Conservation (phyloP, 2,113 vertebrate species). For the Colistium nudipinnis region DNA sequence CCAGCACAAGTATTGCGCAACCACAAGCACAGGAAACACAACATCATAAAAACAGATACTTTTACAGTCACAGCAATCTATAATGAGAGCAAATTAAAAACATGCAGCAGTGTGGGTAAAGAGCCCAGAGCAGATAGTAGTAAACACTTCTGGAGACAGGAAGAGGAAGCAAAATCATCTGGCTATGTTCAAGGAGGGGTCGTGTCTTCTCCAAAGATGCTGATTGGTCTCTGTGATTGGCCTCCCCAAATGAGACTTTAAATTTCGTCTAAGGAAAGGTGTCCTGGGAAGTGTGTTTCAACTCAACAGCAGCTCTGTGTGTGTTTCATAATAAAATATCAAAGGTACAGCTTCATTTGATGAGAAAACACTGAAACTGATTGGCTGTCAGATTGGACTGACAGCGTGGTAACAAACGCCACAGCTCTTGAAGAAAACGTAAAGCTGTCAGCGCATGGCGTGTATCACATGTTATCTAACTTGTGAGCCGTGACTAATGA, state of each 20-base stretch:
- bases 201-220: not conserved
- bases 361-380: not conserved
- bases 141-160: constrained; percentile 28
- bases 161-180: constrained; percentile 46
- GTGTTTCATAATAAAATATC: too few species aligned
- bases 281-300: constrained; percentile 47
- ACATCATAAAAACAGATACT: constrained; percentile 7
- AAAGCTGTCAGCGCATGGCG: not conserved
- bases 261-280: constrained; percentile 44
- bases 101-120: not conserved
- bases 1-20: constrained; percentile 37
- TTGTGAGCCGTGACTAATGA: not conserved
- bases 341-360: not conserved
- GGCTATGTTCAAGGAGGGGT: not conserved
- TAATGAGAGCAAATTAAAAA: not conserved
- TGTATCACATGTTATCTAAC: not conserved
- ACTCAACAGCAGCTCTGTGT: not conserved
- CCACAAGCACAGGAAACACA: constrained; percentile 37
- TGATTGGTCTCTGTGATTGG: constrained; percentile 54
- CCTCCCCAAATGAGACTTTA: not conserved
- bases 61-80: not conserved
- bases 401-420: not conserved
- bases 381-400: not conserved
- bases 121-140: constrained; percentile 13
- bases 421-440: not conserved